A percentile compares a stretch with the other conserved stretches of the same genome.
phyloP scores from a whole-genome alignment of 2,888 invertebrate species.

The Pyrrhosoma nymphula region DNA sequence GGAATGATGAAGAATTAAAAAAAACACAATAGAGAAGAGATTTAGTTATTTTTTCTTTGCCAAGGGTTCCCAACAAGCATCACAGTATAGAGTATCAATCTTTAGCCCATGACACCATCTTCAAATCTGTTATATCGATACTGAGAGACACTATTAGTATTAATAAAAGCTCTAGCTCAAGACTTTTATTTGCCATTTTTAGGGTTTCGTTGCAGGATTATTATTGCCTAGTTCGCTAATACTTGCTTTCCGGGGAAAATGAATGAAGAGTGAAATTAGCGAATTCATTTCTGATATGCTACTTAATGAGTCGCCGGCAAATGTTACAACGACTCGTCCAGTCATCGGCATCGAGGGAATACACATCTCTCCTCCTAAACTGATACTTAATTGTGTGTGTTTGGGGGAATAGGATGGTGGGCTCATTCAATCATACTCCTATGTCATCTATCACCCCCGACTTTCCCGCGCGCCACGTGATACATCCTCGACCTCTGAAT shows the following conservation, averaged over 20 bases:
- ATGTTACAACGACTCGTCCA: background rate
- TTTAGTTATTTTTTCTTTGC: too few relatives aligned
- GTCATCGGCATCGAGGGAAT: background rate
- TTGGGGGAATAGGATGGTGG: background rate
- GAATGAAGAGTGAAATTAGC: background rate
- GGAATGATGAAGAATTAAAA: too few relatives aligned
- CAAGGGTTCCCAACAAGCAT: too few relatives aligned
- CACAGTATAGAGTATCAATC: too few relatives aligned
- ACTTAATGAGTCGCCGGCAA: background rate
- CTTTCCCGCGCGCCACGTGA: background rate
- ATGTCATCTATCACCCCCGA: background rate
- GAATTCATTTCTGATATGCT: background rate
- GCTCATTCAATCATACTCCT: background rate
- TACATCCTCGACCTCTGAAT: background rate
- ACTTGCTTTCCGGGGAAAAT: background rate
- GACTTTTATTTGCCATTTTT: too few relatives aligned
- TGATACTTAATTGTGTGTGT: background rate
- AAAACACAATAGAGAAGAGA: too few relatives aligned
- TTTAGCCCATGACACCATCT: too few relatives aligned
- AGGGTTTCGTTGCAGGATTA: too few relatives aligned
- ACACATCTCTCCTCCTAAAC: background rate
- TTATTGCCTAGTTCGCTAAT: too few relatives aligned
- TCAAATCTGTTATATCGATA: too few relatives aligned
- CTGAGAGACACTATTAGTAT: too few relatives aligned
- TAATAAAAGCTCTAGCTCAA: too few relatives aligned